Evolutionary conservation across 92 coral and sea anemone genomes (phyloP), one percentile per base, ranked within the genome.

Genomic region (Umimayanthus kanabou): DNA sequence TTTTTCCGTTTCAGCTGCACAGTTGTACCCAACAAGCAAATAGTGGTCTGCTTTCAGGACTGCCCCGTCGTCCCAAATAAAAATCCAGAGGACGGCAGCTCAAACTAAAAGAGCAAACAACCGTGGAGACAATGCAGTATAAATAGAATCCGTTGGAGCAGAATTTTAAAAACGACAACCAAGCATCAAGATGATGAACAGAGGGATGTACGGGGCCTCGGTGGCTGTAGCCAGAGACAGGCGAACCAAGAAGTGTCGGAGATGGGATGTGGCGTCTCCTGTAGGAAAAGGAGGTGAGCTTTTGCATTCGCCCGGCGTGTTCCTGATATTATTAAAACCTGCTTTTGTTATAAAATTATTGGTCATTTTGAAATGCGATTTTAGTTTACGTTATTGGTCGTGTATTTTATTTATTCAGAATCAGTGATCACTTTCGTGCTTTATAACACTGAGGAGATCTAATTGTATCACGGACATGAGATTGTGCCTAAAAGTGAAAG

Each of bases 151-250:
- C 53, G 43, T 15, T 47, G 69, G 61, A 69, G 69, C 25, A 42
- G 47, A 82, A 22, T n/a, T n/a, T n/a, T 26, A 25, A 0, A 33
- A 33, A 25, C 3, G 33, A 66, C 20, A 47, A 2, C 57, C 10
- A 47, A 20, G 58, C 15, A 20, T 67, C 87, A 83, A 43, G 87
- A 83, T 83, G 87, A 83, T 83, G 67, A 45, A 43, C 25, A 43
- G 64, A 8, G 87, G 87, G 25, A 83, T 83, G 67, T 14, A 28
- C 45, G 49, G 77, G 10, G 87, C 87, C 7, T 16, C 87, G 0
- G 87, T 83, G 78, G 39, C 73, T 14, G 40, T 83, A 0, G 87
- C 87, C 55, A 76, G 79, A 20, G 78, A 83, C 43, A 83, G 87
- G 78, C 42, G 79, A 70, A 28, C 10, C 2, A 70, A 42, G 42